phyloP scores from a whole-genome alignment of 2,888 invertebrate genomes.

The Patella caerulea region DNA sequence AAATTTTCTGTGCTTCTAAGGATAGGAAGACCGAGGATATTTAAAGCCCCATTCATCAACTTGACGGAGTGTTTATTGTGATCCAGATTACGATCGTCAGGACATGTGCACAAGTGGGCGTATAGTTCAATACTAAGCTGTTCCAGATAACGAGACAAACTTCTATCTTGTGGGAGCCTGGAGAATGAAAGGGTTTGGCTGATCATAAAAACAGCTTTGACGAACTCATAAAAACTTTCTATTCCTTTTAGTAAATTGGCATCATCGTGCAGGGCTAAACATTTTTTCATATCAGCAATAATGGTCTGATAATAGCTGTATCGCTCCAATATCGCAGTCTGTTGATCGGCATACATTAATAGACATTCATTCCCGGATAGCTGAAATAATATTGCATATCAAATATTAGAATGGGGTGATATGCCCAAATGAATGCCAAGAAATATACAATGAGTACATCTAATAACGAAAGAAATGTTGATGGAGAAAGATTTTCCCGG shows the following conservation, averaged over 20 bases:
- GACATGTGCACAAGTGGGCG: conserved; percentile 16
- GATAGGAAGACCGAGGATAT: conserved; percentile 1
- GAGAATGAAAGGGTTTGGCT: conserved; percentile 32
- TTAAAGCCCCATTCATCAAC: not conserved
- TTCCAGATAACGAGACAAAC: conserved; percentile 28
- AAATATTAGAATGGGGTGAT: not conserved
- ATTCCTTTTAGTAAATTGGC: conserved; percentile 27
- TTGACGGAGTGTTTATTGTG: not conserved
- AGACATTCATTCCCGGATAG: conserved; percentile 31
- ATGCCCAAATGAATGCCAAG: not conserved
- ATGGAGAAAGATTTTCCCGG: not conserved
- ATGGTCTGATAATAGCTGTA: conserved; percentile 25
- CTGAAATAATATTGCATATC: conserved; percentile 21
- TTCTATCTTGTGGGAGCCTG: conserved; percentile 21
- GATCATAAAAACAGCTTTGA: conserved; percentile 31
- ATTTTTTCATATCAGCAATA: conserved; percentile 25
- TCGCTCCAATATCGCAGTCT: conserved; percentile 9
- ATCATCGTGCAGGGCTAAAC: conserved; percentile 25
- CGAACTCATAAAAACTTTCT: conserved; percentile 33
- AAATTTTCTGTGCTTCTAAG: too few relatives aligned
- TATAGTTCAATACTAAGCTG: conserved; percentile 32
- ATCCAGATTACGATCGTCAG: not conserved
- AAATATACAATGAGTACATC: not conserved
- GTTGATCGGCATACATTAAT: conserved; percentile 31
- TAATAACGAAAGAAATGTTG: not conserved